phyloP scores from a whole-genome alignment of 2,888 invertebrate species.

The Lithodes maja region DNA sequence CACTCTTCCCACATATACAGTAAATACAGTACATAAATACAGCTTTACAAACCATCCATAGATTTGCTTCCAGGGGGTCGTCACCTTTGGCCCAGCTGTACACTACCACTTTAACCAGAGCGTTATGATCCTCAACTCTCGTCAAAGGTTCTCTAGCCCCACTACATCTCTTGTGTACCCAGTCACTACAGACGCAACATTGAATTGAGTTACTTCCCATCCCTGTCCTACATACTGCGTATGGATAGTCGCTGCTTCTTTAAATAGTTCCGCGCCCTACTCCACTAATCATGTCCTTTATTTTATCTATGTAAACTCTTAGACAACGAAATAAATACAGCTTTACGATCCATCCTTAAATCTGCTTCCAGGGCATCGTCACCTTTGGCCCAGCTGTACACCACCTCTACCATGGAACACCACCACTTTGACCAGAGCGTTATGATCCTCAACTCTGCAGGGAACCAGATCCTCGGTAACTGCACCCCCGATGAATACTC shows the following conservation, averaged over 20 bases:
- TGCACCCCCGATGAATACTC: conserved; percentile 94
- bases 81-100: conserved; percentile 92
- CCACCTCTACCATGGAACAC: conserved; percentile 97
- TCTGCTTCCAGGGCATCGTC: conserved; percentile 85
- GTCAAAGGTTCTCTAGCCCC: neutral
- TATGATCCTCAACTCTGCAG: conserved; percentile 90
- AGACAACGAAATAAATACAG: too few relatives aligned
- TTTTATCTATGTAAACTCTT: neutral
- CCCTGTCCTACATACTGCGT: too few relatives aligned
- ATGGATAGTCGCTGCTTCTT: too few relatives aligned
- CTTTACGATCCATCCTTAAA: too few relatives aligned
- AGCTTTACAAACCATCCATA: too few relatives aligned
- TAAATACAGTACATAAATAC: too few relatives aligned
- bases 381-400: conserved; percentile 91
- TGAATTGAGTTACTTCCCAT: too few relatives aligned
- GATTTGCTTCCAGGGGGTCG: conserved; percentile 82
- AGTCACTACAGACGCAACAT: too few relatives aligned
- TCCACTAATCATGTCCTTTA: neutral
- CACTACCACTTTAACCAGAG: conserved; percentile 97
- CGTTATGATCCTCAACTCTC: conserved; percentile 90
- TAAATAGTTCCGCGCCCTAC: too few relatives aligned
- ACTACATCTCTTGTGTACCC: too few relatives aligned
- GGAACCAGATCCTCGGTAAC: conserved; percentile 92
- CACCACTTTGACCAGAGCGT: conserved; percentile 98
- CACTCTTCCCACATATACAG: too few relatives aligned